These are phyloP conservation scores for Neodon shergylaensis DNA, from an alignment of 2,113 vertebrate genomes.

Conservation along the genomic window DNA sequence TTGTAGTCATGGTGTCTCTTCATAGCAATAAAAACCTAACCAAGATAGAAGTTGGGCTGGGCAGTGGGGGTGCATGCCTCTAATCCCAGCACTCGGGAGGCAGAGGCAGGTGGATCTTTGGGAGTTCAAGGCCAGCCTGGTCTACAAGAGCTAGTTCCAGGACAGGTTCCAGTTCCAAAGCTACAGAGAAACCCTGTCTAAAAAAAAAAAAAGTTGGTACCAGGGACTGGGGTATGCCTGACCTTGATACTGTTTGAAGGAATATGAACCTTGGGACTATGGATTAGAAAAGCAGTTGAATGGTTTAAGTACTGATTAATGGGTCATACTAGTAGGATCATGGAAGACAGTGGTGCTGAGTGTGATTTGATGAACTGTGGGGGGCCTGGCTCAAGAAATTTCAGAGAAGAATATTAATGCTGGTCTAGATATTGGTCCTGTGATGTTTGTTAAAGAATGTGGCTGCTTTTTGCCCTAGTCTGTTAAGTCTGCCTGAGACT, in stretches of 20 bases:
- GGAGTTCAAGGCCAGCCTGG: too few species aligned
- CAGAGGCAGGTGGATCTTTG: too few species aligned
- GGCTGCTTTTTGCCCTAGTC: neutral
- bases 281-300: neutral
- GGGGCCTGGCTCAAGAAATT: neutral
- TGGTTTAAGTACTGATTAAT: neutral
- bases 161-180: too few species aligned
- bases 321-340: neutral
- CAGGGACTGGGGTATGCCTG: neutral
- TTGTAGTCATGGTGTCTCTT: neutral
- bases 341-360: neutral
- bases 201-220: neutral
- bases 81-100: too few species aligned
- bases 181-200: too few species aligned
- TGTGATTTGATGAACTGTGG: neutral
- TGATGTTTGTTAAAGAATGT: neutral
- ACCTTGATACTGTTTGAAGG: neutral
- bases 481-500: neutral
- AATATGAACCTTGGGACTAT: neutral
- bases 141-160: too few species aligned
- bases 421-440: neutral
- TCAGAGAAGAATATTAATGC: neutral
- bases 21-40: too few species aligned
- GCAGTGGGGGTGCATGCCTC: too few species aligned
- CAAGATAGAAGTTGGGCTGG: too few species aligned